A percentile compares a stretch with the other conserved stretches of the same genome.
Evolutionary conservation across 2,888 invertebrate genomes (phyloP).

Genomic region (Lobophora halterata): DNA sequence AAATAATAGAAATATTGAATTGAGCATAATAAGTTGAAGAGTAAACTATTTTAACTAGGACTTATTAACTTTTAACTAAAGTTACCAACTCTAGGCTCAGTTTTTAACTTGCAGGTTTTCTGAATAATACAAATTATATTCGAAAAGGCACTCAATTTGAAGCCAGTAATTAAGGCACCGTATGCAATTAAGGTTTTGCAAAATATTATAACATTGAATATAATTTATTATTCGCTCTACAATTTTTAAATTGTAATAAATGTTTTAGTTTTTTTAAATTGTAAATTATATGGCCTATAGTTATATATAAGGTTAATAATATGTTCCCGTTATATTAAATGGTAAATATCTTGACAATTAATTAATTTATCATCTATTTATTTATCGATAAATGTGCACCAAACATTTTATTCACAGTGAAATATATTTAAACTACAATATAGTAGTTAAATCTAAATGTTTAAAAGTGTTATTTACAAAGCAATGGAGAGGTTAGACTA

Average conservation of each 20-base stretch:
- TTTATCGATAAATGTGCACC: slow-evolving; percentile 38
- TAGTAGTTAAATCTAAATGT: slow-evolving; percentile 37
- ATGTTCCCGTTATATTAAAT: slow-evolving; percentile 24
- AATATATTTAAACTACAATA: slow-evolving; percentile 19
- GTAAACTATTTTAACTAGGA: slow-evolving; percentile 3
- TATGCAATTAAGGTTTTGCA: slow-evolving; percentile 7
- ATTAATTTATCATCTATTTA: slow-evolving; percentile 32
- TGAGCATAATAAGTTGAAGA: slow-evolving; percentile 12
- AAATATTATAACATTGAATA: slow-evolving; percentile 5
- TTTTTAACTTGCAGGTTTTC: slow-evolving; percentile 5
- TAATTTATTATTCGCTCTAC: slow-evolving; percentile 6
- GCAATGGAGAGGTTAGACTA: slow-evolving; percentile 49
- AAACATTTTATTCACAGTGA: slow-evolving; percentile 33
- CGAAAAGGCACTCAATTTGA: slow-evolving; percentile 28
- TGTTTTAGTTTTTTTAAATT: slow-evolving; percentile 14
- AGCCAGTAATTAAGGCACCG: slow-evolving; percentile 16
- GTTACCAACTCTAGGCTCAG: background rate
- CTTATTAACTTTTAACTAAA: too few relatives aligned
- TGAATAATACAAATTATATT: slow-evolving; percentile 21
- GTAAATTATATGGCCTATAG: slow-evolving; percentile 19
- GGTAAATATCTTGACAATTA: slow-evolving; percentile 14
- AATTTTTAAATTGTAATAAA: slow-evolving; percentile 12
- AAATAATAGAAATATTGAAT: slow-evolving; percentile 1
- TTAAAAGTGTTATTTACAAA: slow-evolving; percentile 60
- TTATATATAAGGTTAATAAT: slow-evolving; percentile 6